phyloP scores from a whole-genome alignment of 2,113 vertebrate genomes.

The Hystrix brachyura region DNA sequence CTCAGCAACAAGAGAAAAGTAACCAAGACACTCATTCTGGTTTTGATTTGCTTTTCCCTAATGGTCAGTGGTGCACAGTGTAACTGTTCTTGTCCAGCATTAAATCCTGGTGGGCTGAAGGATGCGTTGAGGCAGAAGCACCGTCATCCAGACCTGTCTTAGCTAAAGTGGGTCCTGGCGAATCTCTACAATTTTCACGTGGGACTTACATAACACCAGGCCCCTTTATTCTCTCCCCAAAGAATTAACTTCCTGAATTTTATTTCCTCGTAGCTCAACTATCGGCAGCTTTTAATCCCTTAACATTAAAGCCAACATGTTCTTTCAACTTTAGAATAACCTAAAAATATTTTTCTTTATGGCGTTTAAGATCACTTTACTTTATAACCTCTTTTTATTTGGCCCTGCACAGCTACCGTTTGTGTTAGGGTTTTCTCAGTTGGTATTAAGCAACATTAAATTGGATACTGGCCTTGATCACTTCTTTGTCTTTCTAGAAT shows the following conservation, averaged over 20 bases:
- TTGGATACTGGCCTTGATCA: background rate
- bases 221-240: background rate
- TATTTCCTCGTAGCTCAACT: background rate
- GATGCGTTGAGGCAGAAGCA: background rate
- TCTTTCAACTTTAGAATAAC: background rate
- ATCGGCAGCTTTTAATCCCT: background rate
- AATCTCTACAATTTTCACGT: background rate
- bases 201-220: background rate
- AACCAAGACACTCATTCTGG: too few relatives aligned
- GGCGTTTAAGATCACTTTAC: background rate
- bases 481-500: background rate
- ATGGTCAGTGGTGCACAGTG: background rate
- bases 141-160: background rate
- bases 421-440: background rate
- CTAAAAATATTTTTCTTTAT: background rate
- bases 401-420: background rate
- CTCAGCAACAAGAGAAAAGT: too few relatives aligned
- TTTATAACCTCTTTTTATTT: background rate
- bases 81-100: background rate
- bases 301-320: background rate
- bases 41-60: background rate
- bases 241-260: background rate
- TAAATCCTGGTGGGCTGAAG: background rate
- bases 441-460: background rate
- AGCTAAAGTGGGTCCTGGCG: background rate